Base-by-base conservation (phyloP, 2,113 vertebrate genomes). In the Mesocricetus auratus region DNA sequence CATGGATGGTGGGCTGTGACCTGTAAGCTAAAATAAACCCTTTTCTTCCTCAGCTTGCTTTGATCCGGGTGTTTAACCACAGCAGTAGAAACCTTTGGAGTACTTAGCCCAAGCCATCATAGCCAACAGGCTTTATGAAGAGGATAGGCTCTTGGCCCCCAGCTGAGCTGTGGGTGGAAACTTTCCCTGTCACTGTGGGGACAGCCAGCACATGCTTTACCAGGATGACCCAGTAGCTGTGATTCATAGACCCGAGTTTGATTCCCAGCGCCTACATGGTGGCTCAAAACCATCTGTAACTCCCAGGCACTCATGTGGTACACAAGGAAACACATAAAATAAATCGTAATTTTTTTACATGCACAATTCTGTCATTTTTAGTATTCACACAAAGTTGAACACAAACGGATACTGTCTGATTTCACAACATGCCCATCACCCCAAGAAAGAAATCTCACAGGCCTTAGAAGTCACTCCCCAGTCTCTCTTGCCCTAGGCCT, bases 131-230 rank as follows among this genome's bases (percentile, higher is more conserved):
- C 60, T 9, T 1, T 0, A 0, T 7, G 83, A 91, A 16, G 42
- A 7, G 1, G 16, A 5, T 11, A 26, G 0, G 10, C 24, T 31
- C n/a, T 21, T 62, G 16, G 36, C 31, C 16, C 3, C 0, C 89
- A 50, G 81, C 45, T 24, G 33, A 3, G 5, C 71, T 10, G 13
- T 0, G 15, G 16, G 42, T 1, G 11, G 26, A 68, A 4, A 36
- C 33, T 29, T 15, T 36, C 0, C 1, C 15, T 21, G 50, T 62
- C 33, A 56, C 4, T 12, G 1, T 1, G 66, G 87, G 60, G 36
- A 0, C 33, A 17, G 16, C 6, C 53, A 50, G 24, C 31, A 1
- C 0, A 0, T 26, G 33, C 33, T 21, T 66, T 60, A 69, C 69
- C 3, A 2, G 39, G 78, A 9, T 12, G 24, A 62, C 10, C 0